Base-by-base conservation (phyloP, 2,797 vertebrate species). In the Tinamus major region DNA sequence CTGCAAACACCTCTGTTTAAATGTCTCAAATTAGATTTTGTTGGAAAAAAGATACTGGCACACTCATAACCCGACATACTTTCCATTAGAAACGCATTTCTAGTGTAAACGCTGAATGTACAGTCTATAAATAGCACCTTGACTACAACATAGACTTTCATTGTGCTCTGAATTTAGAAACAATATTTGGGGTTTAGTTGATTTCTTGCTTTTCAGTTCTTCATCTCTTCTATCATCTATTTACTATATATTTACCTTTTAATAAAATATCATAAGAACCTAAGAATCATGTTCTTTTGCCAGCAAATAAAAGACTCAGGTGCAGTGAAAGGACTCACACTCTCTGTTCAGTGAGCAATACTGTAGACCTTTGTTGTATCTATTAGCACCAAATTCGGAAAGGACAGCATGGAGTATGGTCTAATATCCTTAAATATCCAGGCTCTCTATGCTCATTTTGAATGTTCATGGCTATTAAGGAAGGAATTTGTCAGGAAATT, bases 51-150 rank as follows among this genome's bases (percentile, higher is more conserved):
- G 71, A 71, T 53, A 67, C 79, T 93, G 80, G 92, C 77, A 95
- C 39, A 63, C 44, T 90, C 77, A 56, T 33, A 94, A 64, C 20
- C 55, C 4, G 2, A 72, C 87, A 92, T 92, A 94, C 31, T 95
- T 96, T 95, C 94, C 88, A 4, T 75, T 91, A 68, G 84, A 91
- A 89, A 91, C 76, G 55, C 65, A 87, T 92, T 96, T 94, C 88
- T 95, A 85, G 84, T 80, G 44, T 94, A 95, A 95, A 95, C 87
- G 77, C 51, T 68, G 70, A 67, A 89, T 1, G 20, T 77, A 83
- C 37, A 91, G 76, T 14, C 19, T 85, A 94, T 94, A 95, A 94
- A 93, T 87, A 96, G 87, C 71, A 92, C 48, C 68, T 87, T 69
- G 18, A 49, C 80, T 91, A 51, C 72, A 92, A 89, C 84, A 80